phyloP scores from a whole-genome alignment of 2,797 vertebrate genomes.

The Pelodytes ibericus region DNA sequence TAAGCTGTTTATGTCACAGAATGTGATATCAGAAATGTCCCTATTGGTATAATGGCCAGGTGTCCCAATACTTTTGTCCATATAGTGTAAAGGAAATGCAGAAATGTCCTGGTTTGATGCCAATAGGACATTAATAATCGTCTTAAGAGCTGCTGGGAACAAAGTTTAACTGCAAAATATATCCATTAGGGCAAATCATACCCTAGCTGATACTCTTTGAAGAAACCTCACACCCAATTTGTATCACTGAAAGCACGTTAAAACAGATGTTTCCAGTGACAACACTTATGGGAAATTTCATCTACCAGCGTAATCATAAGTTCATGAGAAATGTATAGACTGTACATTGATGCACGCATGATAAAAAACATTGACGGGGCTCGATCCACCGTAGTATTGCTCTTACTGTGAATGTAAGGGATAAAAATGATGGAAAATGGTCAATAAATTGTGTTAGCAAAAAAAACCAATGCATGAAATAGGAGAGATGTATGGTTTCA shows the following conservation, averaged over 20 bases:
- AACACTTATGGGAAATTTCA: slow-evolving; percentile 24
- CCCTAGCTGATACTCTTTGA: slow-evolving; percentile 12
- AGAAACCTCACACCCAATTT: slow-evolving; percentile 39
- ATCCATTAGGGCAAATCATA: slow-evolving; percentile 32
- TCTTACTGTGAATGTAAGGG: too few species aligned
- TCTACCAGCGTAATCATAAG: background rate
- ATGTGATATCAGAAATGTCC: too few species aligned
- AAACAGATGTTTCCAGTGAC: slow-evolving; percentile 40
- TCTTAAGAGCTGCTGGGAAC: slow-evolving; percentile 25
- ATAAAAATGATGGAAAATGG: too few species aligned
- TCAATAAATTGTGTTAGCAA: too few species aligned
- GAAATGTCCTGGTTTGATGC: slow-evolving; percentile 22
- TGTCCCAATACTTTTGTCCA: too few species aligned
- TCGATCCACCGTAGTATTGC: too few species aligned
- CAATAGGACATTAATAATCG: slow-evolving; percentile 14
- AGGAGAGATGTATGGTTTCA: too few species aligned
- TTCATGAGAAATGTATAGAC: slow-evolving; percentile 4
- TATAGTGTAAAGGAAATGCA: background rate
- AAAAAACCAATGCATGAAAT: too few species aligned
- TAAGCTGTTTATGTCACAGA: too few species aligned
- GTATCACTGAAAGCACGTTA: slow-evolving; percentile 31
- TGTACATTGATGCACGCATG: background rate
- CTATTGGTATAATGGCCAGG: too few species aligned
- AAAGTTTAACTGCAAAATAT: slow-evolving; percentile 7
- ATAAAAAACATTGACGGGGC: too few species aligned